Percentiles rank a stretch among this genome's conserved stretches.
Conservation (phyloP, 1,140 invertebrate species). For the Trachymyrmex cornetzi region DNA sequence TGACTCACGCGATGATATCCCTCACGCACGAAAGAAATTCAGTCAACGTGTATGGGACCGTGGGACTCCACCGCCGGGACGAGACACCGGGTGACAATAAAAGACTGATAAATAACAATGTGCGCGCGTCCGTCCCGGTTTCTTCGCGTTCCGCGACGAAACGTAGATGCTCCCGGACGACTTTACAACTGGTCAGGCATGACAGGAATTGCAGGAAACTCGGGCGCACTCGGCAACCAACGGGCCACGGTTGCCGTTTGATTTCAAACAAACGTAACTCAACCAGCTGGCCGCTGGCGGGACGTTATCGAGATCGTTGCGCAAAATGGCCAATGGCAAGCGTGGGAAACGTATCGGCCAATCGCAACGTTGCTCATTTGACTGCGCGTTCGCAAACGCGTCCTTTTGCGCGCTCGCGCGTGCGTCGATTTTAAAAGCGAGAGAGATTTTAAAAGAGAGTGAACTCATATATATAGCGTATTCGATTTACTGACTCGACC, state of each 20-base stretch:
- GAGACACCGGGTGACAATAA: neutral
- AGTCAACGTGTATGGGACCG: neutral
- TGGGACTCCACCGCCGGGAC: neutral
- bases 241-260: constrained; percentile 79
- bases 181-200: constrained; percentile 66
- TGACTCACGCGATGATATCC: neutral
- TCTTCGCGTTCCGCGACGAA: constrained; percentile 52
- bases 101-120: constrained; percentile 50
- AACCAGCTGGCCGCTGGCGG: constrained; percentile 82
- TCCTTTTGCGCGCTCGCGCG: neutral
- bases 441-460: no score
- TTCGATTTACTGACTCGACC: no score
- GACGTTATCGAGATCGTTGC: constrained; percentile 78
- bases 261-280: constrained; percentile 81
- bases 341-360: constrained; percentile 40
- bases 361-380: neutral
- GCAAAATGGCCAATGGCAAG: constrained; percentile 70
- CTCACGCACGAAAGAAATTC: neutral
- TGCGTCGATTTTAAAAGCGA: no score
- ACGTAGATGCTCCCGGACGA: constrained; percentile 2
- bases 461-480: no score
- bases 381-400: constrained; percentile 7
- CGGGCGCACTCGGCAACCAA: constrained; percentile 62
- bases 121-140: constrained; percentile 60
- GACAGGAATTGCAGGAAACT: constrained; percentile 56